Conservation (phyloP, 2,113 vertebrate genomes). For the Zosterops lateralis region DNA sequence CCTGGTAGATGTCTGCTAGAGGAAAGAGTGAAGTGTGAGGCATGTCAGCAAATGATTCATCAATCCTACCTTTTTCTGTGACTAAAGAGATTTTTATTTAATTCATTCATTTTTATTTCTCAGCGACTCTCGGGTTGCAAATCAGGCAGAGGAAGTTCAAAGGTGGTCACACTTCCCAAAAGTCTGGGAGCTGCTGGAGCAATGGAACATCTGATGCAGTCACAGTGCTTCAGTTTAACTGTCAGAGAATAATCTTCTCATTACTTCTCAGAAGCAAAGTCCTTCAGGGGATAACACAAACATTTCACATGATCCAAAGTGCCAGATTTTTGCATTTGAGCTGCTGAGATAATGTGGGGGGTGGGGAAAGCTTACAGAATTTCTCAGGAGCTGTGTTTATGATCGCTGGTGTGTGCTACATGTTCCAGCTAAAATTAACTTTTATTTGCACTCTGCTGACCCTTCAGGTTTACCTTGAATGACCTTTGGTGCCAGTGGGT, state of each 20-base stretch:
- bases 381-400: neutral
- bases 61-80: neutral
- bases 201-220: neutral
- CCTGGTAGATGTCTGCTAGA: neutral
- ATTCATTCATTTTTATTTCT: neutral
- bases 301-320: neutral
- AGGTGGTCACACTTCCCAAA: neutral
- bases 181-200: slow-evolving; percentile 1
- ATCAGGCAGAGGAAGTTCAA: neutral
- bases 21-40: neutral
- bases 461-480: neutral
- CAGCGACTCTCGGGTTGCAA: neutral
- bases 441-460: neutral
- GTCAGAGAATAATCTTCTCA: slow-evolving; percentile 35
- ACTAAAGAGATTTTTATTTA: neutral
- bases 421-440: neutral
- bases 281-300: slow-evolving; percentile 28
- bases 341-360: neutral
- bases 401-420: neutral
- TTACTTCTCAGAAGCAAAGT: neutral
- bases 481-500: neutral
- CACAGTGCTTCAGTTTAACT: slow-evolving; percentile 1
- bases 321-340: slow-evolving; percentile 16
- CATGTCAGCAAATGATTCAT: neutral
- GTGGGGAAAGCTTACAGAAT: neutral